These are phyloP conservation scores for Lytechinus pictus DNA, from an alignment of 35 echinoderm and acorn worm species.

Conservation along the genomic window DNA sequence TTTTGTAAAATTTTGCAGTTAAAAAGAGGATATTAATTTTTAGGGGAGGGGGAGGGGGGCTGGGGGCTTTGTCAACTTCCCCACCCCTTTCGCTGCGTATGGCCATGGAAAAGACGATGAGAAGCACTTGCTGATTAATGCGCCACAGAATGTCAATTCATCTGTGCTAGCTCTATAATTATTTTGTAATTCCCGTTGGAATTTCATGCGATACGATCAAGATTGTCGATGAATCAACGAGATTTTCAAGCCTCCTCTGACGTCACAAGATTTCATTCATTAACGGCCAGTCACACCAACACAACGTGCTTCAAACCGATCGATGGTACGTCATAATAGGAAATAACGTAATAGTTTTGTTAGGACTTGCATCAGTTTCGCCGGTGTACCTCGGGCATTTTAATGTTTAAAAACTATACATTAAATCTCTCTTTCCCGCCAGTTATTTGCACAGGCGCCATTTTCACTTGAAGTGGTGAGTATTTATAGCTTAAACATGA, in stretches of 20 bases:
- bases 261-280: constrained; percentile 12
- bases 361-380: too few species aligned
- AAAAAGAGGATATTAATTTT: too few species aligned
- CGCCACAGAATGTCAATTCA: neutral
- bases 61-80: neutral
- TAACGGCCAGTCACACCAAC: neutral
- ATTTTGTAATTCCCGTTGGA: neutral
- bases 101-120: too few species aligned
- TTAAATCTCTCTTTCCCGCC: neutral
- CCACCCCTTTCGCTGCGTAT: too few species aligned
- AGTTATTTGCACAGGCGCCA: neutral
- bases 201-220: neutral
- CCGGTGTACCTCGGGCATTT: too few species aligned
- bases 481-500: neutral
- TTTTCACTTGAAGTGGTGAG: neutral
- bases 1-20: too few species aligned
- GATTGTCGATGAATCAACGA: neutral
- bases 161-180: neutral
- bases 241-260: neutral
- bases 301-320: too few species aligned
- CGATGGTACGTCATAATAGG: too few species aligned
- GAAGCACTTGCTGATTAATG: neutral
- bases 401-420: too few species aligned
- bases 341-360: too few species aligned
- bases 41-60: too few species aligned